Conservation (phyloP, 2,888 invertebrate genomes). For the Scaptomyza reducta region DNA sequence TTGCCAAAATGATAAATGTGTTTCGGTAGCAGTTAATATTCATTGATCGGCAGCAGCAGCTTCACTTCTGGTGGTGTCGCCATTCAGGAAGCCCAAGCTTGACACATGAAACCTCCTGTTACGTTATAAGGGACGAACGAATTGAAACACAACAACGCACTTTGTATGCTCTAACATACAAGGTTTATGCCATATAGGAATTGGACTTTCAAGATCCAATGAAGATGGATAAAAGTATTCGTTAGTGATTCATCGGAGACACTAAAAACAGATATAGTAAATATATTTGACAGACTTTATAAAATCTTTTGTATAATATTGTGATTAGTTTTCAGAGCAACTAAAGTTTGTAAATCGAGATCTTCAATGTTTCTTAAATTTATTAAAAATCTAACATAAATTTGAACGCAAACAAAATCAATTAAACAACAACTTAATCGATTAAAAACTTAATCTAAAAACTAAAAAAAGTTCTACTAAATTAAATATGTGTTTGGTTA, state of each 20-base stretch:
- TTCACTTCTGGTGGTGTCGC: constrained; percentile 44
- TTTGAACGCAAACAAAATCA: too few species aligned
- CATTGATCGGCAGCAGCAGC: constrained; percentile 28
- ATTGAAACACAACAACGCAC: constrained; percentile 6
- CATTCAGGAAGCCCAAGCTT: constrained; percentile 65
- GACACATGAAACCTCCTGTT: constrained; percentile 72
- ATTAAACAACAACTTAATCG: too few species aligned
- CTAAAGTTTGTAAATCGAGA: too few species aligned
- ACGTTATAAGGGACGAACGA: constrained; percentile 18
- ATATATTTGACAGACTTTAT: too few species aligned
- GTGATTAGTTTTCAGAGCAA: too few species aligned
- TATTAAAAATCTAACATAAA: too few species aligned
- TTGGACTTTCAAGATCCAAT: not conserved
- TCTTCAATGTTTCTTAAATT: too few species aligned
- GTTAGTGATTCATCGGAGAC: too few species aligned
- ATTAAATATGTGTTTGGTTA: not conserved
- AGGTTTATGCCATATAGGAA: not conserved
- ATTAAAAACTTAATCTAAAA: too few species aligned
- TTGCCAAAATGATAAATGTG: constrained; percentile 69
- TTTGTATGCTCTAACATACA: constrained; percentile 7
- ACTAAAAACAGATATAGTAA: too few species aligned
- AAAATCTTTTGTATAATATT: too few species aligned
- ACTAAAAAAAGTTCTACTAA: too few species aligned
- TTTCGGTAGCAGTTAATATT: constrained; percentile 36
- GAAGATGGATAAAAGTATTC: not conserved